Evolutionary conservation across 2,797 vertebrate genomes (phyloP).

Genomic region (Oryzias dopingdopingensis): DNA sequence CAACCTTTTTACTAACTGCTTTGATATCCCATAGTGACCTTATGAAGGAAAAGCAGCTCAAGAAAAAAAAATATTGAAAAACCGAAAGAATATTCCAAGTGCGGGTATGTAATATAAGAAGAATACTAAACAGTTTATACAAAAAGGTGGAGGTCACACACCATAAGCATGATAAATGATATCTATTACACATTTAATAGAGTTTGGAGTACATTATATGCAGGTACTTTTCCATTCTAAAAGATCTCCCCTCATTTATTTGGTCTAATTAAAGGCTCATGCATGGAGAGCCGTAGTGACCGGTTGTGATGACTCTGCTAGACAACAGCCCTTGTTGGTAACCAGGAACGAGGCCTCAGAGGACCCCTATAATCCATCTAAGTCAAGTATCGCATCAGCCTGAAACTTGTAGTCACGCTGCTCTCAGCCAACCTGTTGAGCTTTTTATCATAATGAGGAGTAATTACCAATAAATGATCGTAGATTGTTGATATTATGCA

Average conservation of each 20-base stretch:
- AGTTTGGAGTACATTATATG: slow-evolving; percentile 62
- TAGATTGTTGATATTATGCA: slow-evolving; percentile 37
- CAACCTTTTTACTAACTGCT: slow-evolving; percentile 7
- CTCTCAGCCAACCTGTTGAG: slow-evolving; percentile 55
- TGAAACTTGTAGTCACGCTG: slow-evolving; percentile 32
- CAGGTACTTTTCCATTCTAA: slow-evolving; percentile 43
- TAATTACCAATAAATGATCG: slow-evolving; percentile 43
- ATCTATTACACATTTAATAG: slow-evolving; percentile 73
- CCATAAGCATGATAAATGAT: slow-evolving; percentile 72
- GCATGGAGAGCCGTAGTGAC: slow-evolving; percentile 62
- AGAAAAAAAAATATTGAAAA: slow-evolving; percentile 54
- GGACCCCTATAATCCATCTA: slow-evolving; percentile 62
- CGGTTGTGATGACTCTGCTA: slow-evolving; percentile 52
- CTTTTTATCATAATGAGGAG: slow-evolving; percentile 37
- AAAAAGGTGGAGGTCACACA: slow-evolving; percentile 69
- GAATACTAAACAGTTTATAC: slow-evolving; percentile 61
- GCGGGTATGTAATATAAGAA: slow-evolving; percentile 41
- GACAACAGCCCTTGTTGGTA: slow-evolving; percentile 42
- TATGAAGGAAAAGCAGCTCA: slow-evolving; percentile 42
- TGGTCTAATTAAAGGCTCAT: slow-evolving; percentile 68
- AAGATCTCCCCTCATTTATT: slow-evolving; percentile 60
- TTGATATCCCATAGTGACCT: slow-evolving; percentile 47
- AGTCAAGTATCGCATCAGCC: slow-evolving; percentile 60
- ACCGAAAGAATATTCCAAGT: slow-evolving; percentile 28
- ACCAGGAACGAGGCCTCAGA: slow-evolving; percentile 38